phyloP scores from a whole-genome alignment of 2,797 vertebrate genomes.

The Pogoniulus pusillus region DNA sequence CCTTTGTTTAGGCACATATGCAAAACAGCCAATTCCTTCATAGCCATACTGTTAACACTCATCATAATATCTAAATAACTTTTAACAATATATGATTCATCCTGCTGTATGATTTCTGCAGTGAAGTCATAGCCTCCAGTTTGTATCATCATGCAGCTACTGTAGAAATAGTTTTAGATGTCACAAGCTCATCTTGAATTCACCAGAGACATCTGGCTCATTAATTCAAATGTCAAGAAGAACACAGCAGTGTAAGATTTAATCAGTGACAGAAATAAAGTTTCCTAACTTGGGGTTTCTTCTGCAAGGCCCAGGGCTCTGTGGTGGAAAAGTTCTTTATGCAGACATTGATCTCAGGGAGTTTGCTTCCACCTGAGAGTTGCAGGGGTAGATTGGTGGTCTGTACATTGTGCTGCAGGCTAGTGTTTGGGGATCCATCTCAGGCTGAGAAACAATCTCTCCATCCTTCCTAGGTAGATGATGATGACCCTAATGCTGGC shows the following conservation, averaged over 20 bases:
- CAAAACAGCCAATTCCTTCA: background rate
- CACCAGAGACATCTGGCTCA: conserved; percentile 45
- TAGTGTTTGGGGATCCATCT: background rate
- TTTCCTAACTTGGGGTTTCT: background rate
- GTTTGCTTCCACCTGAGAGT: background rate
- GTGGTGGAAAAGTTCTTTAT: background rate
- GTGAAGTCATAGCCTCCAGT: background rate
- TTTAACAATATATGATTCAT: background rate
- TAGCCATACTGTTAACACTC: background rate
- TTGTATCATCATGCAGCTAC: conserved; percentile 33
- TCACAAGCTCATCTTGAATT: conserved; percentile 12
- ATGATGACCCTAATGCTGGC: background rate
- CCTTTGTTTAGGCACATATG: background rate
- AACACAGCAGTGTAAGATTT: background rate
- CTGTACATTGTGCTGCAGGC: background rate
- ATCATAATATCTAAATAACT: background rate
- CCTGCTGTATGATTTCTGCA: conserved; percentile 2
- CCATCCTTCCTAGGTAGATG: background rate
- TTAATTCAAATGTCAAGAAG: conserved; percentile 48
- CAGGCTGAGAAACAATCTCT: background rate
- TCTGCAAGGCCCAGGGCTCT: background rate
- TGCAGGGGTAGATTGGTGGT: background rate
- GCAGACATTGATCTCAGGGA: background rate
- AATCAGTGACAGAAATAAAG: background rate
- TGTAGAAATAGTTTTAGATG: conserved; percentile 39